Evolutionary conservation across 2,888 invertebrate genomes (phyloP).

Genomic region (Odontomyia ornata): DNA sequence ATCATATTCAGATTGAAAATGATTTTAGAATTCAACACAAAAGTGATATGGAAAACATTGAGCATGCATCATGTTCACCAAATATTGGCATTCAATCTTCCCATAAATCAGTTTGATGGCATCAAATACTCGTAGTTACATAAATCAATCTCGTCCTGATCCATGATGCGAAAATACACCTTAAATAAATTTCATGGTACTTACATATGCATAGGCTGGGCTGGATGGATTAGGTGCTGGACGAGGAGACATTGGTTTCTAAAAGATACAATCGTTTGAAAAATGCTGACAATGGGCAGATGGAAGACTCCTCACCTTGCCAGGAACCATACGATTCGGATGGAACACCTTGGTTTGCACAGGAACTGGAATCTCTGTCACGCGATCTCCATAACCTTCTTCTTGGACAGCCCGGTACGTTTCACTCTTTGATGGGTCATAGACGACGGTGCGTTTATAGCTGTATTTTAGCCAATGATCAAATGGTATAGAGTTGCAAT

Average conservation of each 20-base stretch:
- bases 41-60: no score
- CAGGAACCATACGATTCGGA: slow-evolving; percentile 65
- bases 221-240: slow-evolving; percentile 62
- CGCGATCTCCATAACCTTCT: slow-evolving; percentile 71
- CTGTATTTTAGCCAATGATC: slow-evolving; percentile 56
- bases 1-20: no score
- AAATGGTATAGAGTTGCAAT: slow-evolving; percentile 7
- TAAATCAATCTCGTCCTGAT: no score
- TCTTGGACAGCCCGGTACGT: slow-evolving; percentile 88
- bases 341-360: slow-evolving; percentile 81
- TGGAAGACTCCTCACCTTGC: slow-evolving; percentile 66
- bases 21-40: no score
- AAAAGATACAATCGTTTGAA: slow-evolving; percentile 14
- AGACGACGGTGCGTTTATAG: slow-evolving; percentile 76
- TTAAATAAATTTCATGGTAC: slow-evolving; percentile 50
- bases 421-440: slow-evolving; percentile 89
- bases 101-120: no score
- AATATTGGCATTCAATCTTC: no score
- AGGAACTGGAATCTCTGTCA: slow-evolving; percentile 76
- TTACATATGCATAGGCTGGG: slow-evolving; percentile 63
- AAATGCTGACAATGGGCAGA: slow-evolving; percentile 35
- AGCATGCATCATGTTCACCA: no score
- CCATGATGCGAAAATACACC: slow-evolving; percentile 12
- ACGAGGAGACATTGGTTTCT: slow-evolving; percentile 56
- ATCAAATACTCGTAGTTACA: no score